phyloP scores from a whole-genome alignment of 2,797 vertebrate genomes.

The Anguilla pacifica region DNA sequence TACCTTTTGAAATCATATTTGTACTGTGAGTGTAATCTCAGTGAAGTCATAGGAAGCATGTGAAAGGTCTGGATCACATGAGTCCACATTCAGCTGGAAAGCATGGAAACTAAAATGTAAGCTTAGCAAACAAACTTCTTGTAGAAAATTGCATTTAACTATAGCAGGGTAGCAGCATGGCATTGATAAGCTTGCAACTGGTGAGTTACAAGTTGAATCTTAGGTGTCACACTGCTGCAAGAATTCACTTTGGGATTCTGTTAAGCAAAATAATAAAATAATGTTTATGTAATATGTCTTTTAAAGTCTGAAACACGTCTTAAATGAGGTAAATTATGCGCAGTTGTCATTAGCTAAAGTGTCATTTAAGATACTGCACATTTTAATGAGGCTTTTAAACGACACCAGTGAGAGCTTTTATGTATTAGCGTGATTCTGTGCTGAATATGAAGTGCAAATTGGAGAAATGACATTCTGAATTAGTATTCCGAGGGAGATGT shows the following conservation, averaged over 20 bases:
- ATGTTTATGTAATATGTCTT: not conserved
- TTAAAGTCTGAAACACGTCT: not conserved
- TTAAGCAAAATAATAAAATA: not conserved
- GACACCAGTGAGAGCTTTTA: not conserved
- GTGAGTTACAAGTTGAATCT: not conserved
- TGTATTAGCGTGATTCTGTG: slow-evolving; percentile 40
- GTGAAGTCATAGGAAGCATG: not conserved
- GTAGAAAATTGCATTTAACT: not conserved
- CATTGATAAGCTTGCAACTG: not conserved
- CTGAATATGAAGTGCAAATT: slow-evolving; percentile 52
- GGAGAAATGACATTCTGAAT: slow-evolving; percentile 65
- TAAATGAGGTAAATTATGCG: slow-evolving; percentile 19
- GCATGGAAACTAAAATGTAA: not conserved
- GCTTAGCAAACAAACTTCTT: not conserved
- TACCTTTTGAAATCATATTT: not conserved
- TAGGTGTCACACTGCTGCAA: not conserved
- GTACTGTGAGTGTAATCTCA: not conserved
- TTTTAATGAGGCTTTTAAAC: slow-evolving; percentile 30
- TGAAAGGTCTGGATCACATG: not conserved
- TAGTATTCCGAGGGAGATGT: slow-evolving; percentile 72
- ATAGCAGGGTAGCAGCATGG: not conserved
- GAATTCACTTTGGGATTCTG: not conserved
- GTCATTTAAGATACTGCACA: slow-evolving; percentile 13
- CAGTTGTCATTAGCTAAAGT: slow-evolving; percentile 15
- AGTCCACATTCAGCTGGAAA: not conserved